Conservation (phyloP, 2,888 invertebrate genomes). For the Entomobrya multifasciata region DNA sequence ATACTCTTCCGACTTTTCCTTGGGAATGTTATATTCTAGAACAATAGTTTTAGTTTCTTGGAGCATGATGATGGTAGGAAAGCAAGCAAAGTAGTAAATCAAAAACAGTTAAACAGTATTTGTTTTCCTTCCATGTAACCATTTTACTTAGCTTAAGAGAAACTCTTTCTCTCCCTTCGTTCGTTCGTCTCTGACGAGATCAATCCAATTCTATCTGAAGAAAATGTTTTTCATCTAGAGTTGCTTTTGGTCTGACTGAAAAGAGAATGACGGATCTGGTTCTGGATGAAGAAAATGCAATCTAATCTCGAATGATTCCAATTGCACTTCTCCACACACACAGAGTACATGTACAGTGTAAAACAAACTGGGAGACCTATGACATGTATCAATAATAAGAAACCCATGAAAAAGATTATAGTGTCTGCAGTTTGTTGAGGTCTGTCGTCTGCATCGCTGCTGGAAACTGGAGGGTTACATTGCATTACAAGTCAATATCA, state of each 20-base stretch:
- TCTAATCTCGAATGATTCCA: constrained; percentile 53
- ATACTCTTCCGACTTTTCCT: background rate
- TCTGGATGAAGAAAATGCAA: constrained; percentile 15
- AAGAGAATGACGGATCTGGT: background rate
- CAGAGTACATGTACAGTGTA: background rate
- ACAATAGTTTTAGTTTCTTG: background rate
- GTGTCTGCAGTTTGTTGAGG: constrained; percentile 49
- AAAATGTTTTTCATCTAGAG: constrained; percentile 43
- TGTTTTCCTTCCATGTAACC: background rate
- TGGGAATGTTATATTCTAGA: background rate
- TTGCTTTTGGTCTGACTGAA: constrained; percentile 38
- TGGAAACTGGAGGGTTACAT: too few species aligned
- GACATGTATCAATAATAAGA: constrained; percentile 58
- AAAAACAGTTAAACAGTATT: constrained; percentile 23
- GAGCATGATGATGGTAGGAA: background rate
- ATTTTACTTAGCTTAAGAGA: constrained; percentile 13
- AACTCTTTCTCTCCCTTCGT: too few species aligned
- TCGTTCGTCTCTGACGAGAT: constrained; percentile 21
- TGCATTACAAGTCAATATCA: too few species aligned
- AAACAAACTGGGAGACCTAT: constrained; percentile 10
- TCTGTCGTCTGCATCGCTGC: background rate
- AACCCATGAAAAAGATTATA: constrained; percentile 36
- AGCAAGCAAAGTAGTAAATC: constrained; percentile 19
- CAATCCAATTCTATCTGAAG: constrained; percentile 43
- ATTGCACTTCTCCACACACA: too few species aligned